phyloP scores from a whole-genome alignment of 2,888 invertebrate genomes.

The Phalera bucephala region DNA sequence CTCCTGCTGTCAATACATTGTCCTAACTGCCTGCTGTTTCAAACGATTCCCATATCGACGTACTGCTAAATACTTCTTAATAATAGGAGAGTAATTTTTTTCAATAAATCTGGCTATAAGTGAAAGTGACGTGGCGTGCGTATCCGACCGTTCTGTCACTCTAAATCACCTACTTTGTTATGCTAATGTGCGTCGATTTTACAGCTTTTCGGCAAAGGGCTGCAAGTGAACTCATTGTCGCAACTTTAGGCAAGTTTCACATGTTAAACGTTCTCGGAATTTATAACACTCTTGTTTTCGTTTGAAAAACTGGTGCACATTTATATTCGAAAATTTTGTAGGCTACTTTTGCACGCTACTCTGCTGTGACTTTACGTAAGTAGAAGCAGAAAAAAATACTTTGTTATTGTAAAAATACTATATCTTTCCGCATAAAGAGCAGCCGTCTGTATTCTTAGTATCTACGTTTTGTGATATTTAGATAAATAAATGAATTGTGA shows the following conservation, averaged over 20 bases:
- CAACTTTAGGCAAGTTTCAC: conserved; percentile 44
- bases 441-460: too few species aligned
- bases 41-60: conserved; percentile 61
- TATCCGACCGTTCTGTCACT: conserved; percentile 58
- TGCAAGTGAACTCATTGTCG: conserved; percentile 58
- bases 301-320: conserved; percentile 8
- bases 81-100: conserved; percentile 47
- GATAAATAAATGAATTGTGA: too few species aligned
- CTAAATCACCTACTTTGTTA: conserved; percentile 74
- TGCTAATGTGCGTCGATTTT: conserved; percentile 72
- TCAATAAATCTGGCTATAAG: conserved; percentile 47
- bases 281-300: conserved; percentile 35
- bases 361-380: too few species aligned
- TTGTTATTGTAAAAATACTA: not conserved
- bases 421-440: too few species aligned
- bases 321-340: not conserved
- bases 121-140: conserved; percentile 70
- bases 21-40: conserved; percentile 65
- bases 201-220: conserved; percentile 70
- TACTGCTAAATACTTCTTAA: conserved; percentile 54
- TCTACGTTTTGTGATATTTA: too few species aligned
- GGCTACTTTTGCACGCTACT: not conserved
- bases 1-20: conserved; percentile 61
- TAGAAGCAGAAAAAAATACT: not conserved
- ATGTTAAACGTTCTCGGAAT: conserved; percentile 68